phyloP scores from a whole-genome alignment of 2,113 vertebrate species.

The Ciconia stormi region DNA sequence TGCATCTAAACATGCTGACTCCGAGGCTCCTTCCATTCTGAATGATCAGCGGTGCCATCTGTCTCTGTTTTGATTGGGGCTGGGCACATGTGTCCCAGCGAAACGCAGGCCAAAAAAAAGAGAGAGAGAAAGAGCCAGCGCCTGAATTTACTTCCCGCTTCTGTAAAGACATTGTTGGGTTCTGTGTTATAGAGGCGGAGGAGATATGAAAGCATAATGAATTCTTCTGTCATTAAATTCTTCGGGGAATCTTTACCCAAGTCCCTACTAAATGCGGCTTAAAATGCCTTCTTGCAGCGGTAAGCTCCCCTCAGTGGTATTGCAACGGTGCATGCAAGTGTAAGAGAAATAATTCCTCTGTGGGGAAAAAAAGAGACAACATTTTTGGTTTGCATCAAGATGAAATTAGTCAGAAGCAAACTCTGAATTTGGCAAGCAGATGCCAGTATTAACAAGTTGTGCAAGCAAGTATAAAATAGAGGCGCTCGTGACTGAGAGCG shows the following conservation, averaged over 20 bases:
- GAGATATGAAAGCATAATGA: constrained; percentile 60
- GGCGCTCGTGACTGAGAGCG: constrained; percentile 11
- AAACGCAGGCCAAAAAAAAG: constrained; percentile 40
- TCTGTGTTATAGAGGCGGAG: constrained; percentile 40
- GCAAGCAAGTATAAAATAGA: constrained; percentile 75
- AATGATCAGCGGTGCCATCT: constrained; percentile 64
- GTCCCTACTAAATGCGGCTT: constrained; percentile 49
- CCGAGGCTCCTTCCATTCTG: constrained; percentile 46
- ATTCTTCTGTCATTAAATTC: constrained; percentile 65
- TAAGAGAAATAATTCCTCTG: constrained; percentile 61
- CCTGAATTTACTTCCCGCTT: constrained; percentile 55
- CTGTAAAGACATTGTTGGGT: constrained; percentile 55
- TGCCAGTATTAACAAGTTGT: constrained; percentile 70
- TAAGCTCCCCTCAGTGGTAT: constrained; percentile 45
- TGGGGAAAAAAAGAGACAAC: constrained; percentile 3
- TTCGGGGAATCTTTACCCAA: constrained; percentile 49
- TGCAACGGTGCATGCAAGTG: constrained; percentile 50
- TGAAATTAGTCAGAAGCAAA: constrained; percentile 70
- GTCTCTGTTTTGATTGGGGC: constrained; percentile 66
- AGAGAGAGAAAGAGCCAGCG: not conserved
- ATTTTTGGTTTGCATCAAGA: constrained; percentile 65
- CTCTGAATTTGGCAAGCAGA: constrained; percentile 67
- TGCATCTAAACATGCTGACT: constrained; percentile 64
- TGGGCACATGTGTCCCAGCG: constrained; percentile 49
- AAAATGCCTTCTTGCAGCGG: not conserved